Percentiles rank a stretch among this genome's conserved stretches.
phyloP scores from a whole-genome alignment of 2,113 vertebrate species.

The Psittacula cyanocephala region DNA sequence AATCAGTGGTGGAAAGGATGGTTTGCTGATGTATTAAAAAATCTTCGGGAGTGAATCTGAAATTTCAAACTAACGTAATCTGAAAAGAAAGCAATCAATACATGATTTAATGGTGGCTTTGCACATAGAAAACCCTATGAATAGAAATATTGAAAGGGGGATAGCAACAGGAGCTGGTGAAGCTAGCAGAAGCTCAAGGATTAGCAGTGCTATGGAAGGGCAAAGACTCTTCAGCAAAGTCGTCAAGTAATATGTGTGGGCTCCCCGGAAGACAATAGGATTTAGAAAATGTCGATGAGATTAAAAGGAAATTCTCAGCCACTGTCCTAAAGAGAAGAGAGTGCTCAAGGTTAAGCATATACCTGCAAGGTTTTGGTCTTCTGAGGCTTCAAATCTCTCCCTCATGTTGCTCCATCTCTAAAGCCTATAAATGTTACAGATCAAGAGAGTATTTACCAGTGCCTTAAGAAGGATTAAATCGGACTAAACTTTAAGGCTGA shows the following conservation, averaged over 20 bases:
- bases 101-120: neutral
- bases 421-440: neutral
- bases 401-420: neutral
- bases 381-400: neutral
- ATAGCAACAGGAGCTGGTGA: neutral
- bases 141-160: neutral
- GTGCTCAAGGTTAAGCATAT: neutral
- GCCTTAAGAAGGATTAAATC: constrained; percentile 4
- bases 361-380: neutral
- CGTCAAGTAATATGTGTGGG: neutral
- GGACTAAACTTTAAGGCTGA: neutral
- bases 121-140: neutral
- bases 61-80: neutral
- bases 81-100: neutral
- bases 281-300: neutral
- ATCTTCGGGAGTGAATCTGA: neutral
- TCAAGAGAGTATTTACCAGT: neutral
- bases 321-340: neutral
- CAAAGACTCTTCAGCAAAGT: neutral
- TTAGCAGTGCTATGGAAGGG: neutral
- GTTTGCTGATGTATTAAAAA: neutral
- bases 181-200: neutral
- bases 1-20: neutral
- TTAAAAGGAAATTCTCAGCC: neutral
- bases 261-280: neutral